Conservation (phyloP, 2,797 vertebrate genomes). For the Buphagus erythrorhynchus region DNA sequence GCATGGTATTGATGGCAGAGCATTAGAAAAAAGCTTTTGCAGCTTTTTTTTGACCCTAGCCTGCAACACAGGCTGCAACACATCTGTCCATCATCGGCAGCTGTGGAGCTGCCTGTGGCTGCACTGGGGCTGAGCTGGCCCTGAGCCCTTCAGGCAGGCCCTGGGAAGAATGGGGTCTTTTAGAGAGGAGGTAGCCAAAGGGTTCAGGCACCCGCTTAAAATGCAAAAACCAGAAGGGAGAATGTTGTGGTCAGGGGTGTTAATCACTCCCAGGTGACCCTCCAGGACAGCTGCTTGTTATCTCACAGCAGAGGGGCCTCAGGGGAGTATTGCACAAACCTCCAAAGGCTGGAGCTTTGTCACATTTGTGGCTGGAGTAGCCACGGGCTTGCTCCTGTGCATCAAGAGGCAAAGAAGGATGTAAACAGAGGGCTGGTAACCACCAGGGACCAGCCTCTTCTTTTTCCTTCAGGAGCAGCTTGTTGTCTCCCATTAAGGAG, state of each 20-base stretch:
- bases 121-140: neutral
- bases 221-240: neutral
- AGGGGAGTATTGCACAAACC: neutral
- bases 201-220: neutral
- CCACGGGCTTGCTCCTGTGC: neutral
- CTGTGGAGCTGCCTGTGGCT: accelerated
- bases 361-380: neutral
- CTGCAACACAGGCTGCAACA: neutral
- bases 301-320: neutral
- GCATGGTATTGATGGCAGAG: neutral
- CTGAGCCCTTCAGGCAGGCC: no score
- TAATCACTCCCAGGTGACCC: neutral
- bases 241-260: neutral
- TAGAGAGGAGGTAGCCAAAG: neutral
- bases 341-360: neutral
- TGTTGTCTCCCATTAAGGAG: neutral
- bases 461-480: neutral
- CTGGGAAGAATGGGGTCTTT: accelerated
- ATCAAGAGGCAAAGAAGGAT: neutral
- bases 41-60: neutral
- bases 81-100: neutral
- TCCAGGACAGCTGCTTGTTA: neutral
- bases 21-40: neutral
- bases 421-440: neutral
- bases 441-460: neutral